Percentiles rank a stretch among this genome's conserved stretches.
These are phyloP conservation scores for Reticulitermes lucifugus DNA, from an alignment of 2,888 invertebrate genomes.

Conservation along the genomic window DNA sequence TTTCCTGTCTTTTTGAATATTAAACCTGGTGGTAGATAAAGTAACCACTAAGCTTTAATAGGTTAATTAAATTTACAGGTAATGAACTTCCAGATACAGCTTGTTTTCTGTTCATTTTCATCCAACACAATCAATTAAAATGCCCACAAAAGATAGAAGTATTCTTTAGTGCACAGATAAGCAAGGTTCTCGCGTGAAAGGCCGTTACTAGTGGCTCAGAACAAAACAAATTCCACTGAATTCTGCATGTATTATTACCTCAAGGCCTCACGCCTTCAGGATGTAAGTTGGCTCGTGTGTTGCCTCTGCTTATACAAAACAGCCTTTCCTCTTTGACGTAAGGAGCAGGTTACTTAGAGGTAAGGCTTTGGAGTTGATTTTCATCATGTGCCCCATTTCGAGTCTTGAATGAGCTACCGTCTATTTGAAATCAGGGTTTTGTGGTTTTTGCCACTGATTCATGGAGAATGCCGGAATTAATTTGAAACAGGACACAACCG, in stretches of 20 bases:
- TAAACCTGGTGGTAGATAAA: too few relatives aligned
- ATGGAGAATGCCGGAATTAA: too few relatives aligned
- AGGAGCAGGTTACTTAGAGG: too few relatives aligned
- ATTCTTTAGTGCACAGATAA: background rate
- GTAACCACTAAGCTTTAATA: too few relatives aligned
- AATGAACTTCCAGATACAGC: background rate
- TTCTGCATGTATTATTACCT: constrained; percentile 14
- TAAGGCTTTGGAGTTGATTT: too few relatives aligned
- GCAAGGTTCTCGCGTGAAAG: background rate
- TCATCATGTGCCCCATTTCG: too few relatives aligned
- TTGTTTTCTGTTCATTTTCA: background rate
- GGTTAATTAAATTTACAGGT: background rate
- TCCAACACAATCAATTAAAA: background rate
- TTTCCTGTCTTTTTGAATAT: too few relatives aligned
- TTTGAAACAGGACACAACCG: too few relatives aligned
- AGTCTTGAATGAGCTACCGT: too few relatives aligned
- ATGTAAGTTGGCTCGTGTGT: background rate
- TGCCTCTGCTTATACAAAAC: background rate
- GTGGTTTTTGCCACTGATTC: too few relatives aligned
- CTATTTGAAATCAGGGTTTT: too few relatives aligned
- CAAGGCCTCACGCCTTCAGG: background rate
- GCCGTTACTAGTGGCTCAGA: constrained; percentile 1
- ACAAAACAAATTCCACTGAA: background rate
- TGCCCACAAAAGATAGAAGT: background rate
- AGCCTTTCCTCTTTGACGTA: background rate